Evolutionary conservation across 2,797 vertebrate genomes (phyloP).

Genomic region (Pyrocephalus nanus): DNA sequence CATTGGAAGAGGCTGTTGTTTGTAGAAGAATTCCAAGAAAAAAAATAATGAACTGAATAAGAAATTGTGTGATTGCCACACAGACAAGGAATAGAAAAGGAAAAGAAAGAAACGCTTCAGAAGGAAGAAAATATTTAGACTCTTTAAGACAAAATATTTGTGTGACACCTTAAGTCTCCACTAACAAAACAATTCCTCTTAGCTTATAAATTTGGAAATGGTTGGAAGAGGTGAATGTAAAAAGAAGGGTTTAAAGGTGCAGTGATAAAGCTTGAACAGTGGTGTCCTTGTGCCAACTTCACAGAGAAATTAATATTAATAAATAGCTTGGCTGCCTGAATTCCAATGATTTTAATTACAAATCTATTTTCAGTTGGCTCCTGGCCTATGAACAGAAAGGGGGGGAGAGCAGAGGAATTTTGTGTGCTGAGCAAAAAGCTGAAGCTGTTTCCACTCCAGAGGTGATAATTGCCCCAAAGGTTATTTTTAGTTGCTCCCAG

Average conservation of each 20-base stretch:
- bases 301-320: background rate
- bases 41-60: background rate
- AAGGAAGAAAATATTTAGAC: background rate
- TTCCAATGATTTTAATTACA: background rate
- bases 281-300: background rate
- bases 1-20: background rate
- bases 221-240: background rate
- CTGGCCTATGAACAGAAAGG: background rate
- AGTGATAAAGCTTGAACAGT: background rate
- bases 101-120: background rate
- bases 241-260: background rate
- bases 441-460: background rate
- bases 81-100: background rate
- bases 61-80: background rate
- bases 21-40: background rate
- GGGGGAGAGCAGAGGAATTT: background rate
- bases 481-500: constrained; percentile 38
- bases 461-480: background rate
- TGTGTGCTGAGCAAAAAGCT: background rate
- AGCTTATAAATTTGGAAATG: background rate
- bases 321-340: background rate
- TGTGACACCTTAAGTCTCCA: background rate
- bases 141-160: background rate
- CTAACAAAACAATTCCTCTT: background rate
- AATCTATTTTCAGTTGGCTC: background rate